Percentiles rank a stretch among this genome's conserved stretches.
phyloP scores from a whole-genome alignment of 2,888 invertebrate species.

The Drosophila maculinotata region DNA sequence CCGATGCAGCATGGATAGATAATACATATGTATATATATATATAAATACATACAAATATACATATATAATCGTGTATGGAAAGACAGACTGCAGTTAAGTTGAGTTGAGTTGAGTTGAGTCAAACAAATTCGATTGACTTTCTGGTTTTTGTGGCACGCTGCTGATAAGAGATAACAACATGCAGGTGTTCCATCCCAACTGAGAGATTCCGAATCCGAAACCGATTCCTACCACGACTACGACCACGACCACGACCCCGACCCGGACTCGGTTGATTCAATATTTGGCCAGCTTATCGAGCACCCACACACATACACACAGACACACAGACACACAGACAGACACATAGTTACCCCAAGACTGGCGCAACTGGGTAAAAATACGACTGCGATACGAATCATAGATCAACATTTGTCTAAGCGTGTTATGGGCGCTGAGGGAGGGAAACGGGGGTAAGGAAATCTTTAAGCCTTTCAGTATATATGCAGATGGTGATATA shows the following conservation, averaged over 20 bases:
- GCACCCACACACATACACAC: constrained; percentile 52
- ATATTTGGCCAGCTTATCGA: constrained; percentile 71
- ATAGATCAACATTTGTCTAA: constrained; percentile 51
- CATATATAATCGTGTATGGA: constrained; percentile 4
- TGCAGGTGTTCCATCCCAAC: constrained; percentile 49
- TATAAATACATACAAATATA: neutral
- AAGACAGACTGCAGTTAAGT: constrained; percentile 20
- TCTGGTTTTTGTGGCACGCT: constrained; percentile 37
- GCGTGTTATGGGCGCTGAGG: neutral
- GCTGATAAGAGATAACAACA: constrained; percentile 49
- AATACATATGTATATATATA: constrained; percentile 20
- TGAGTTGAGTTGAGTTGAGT: constrained; percentile 26
- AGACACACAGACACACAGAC: constrained; percentile 9
- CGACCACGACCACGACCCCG: constrained; percentile 16
- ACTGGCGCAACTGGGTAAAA: constrained; percentile 26
- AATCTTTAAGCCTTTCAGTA: constrained; percentile 38
- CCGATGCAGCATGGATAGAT: constrained; percentile 30
- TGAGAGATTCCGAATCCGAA: too few relatives aligned
- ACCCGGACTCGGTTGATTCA: constrained; percentile 49
- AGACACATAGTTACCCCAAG: neutral
- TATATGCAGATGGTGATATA: constrained; percentile 6
- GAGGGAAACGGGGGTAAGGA: constrained; percentile 1
- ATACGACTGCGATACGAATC: constrained; percentile 37
- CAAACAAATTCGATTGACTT: constrained; percentile 62
- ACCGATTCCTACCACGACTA: neutral